A percentile compares a stretch with the other conserved stretches of the same genome.
phyloP scores from a whole-genome alignment of 2,888 invertebrate genomes.

The Sinopyrophorus schimmeli region DNA sequence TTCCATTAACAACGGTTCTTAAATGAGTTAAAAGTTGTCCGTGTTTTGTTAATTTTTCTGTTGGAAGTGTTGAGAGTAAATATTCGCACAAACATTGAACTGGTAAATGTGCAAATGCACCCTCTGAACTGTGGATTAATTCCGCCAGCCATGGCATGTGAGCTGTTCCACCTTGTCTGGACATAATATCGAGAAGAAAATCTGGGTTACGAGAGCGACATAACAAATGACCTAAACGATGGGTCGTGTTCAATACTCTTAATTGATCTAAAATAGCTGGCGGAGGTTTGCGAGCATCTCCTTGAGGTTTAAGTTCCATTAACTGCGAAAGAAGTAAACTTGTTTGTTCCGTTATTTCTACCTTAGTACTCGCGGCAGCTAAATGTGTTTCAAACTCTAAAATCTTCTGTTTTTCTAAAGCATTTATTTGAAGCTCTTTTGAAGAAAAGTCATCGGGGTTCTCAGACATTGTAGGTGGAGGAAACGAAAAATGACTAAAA shows the following conservation, averaged over 20 bases:
- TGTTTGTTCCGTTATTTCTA: slow-evolving; percentile 86
- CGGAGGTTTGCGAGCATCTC: slow-evolving; percentile 82
- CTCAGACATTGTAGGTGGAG: slow-evolving; percentile 68
- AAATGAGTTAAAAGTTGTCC: slow-evolving; percentile 66
- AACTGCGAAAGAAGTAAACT: slow-evolving; percentile 84
- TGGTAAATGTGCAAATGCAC: slow-evolving; percentile 83
- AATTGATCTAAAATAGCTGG: slow-evolving; percentile 75
- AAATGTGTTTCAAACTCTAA: slow-evolving; percentile 89
- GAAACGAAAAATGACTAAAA: slow-evolving; percentile 69
- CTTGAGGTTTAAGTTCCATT: slow-evolving; percentile 83
- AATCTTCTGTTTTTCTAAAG: slow-evolving; percentile 76
- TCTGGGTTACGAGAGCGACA: slow-evolving; percentile 90
- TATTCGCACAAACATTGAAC: slow-evolving; percentile 98
- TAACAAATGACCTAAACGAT: slow-evolving; percentile 85
- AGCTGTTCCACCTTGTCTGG: slow-evolving; percentile 76
- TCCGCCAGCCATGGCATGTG: slow-evolving; percentile 98
- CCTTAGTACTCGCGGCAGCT: slow-evolving; percentile 88
- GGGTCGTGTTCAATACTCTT: slow-evolving; percentile 72
- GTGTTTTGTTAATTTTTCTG: slow-evolving; percentile 74
- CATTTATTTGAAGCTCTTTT: slow-evolving; percentile 69
- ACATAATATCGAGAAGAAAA: slow-evolving; percentile 89
- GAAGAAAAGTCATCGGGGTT: slow-evolving; percentile 61
- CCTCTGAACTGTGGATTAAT: slow-evolving; percentile 88
- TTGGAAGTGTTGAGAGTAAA: slow-evolving; percentile 70
- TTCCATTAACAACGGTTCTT: slow-evolving; percentile 60